These are phyloP conservation scores for Sebastes hubbsi DNA, from an alignment of 2,797 vertebrate genomes.

Conservation along the genomic window DNA sequence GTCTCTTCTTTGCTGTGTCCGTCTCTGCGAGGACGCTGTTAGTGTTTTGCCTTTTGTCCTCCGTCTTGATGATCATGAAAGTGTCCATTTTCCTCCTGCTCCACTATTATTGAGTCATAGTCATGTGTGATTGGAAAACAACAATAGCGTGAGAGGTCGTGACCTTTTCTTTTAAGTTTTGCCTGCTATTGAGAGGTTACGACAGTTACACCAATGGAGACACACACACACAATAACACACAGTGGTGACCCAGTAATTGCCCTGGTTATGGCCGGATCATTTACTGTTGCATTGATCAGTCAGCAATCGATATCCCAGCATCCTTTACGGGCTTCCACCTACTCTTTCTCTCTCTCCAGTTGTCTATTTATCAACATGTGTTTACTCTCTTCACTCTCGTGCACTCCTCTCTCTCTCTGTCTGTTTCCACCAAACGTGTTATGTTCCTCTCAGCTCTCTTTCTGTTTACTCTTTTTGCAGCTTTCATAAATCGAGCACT, in stretches of 20 bases:
- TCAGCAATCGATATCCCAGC: constrained; percentile 37
- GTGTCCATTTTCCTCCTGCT: not conserved
- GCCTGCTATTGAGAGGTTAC: constrained; percentile 2
- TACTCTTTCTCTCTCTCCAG: not conserved
- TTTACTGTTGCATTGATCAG: constrained; percentile 56
- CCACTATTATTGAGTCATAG: constrained; percentile 8
- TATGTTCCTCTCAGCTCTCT: not conserved
- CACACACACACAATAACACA: not conserved
- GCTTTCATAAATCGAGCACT: not conserved
- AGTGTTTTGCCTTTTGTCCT: not conserved
- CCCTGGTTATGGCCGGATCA: constrained; percentile 36
- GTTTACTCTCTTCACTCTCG: constrained; percentile 5
- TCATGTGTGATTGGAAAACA: constrained; percentile 15
- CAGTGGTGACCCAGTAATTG: constrained; percentile 40
- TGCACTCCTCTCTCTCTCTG: not conserved
- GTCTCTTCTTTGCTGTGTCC: not conserved
- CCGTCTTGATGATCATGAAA: not conserved
- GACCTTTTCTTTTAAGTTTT: constrained; percentile 23
- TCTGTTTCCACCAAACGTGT: not conserved
- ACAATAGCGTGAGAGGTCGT: constrained; percentile 15
- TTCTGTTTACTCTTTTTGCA: not conserved
- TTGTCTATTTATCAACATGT: constrained; percentile 26
- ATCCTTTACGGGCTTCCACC: constrained; percentile 6
- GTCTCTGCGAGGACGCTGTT: not conserved
- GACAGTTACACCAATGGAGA: not conserved